Conservation (phyloP, 2,113 vertebrate genomes). For the Rostratula benghalensis region DNA sequence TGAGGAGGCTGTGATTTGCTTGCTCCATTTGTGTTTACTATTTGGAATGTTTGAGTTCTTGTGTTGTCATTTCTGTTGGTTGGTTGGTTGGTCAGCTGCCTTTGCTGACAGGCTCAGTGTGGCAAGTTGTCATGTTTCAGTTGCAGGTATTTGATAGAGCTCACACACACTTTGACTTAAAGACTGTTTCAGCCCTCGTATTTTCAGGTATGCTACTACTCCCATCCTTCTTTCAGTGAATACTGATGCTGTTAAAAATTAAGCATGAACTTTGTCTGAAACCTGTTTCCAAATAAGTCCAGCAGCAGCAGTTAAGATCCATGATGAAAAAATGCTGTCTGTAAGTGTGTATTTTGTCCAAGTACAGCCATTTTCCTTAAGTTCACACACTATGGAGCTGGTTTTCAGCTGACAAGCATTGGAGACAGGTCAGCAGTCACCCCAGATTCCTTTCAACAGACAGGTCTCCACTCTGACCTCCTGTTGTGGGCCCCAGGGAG, state of each 20-base stretch:
- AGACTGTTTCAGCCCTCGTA: neutral
- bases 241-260: neutral
- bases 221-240: neutral
- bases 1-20: slow-evolving; percentile 22
- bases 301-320: neutral
- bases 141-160: neutral
- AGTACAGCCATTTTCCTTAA: neutral
- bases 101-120: neutral
- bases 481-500: neutral
- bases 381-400: neutral
- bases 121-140: neutral
- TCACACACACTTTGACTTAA: neutral
- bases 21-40: neutral
- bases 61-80: neutral
- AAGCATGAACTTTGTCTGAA: neutral
- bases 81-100: neutral
- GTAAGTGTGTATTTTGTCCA: neutral
- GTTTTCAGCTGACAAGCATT: neutral
- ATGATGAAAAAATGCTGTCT: neutral
- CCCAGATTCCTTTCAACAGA: neutral
- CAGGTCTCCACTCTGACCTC: neutral
- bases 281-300: neutral
- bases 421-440: neutral
- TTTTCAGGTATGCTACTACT: neutral
- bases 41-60: neutral